Conservation (phyloP, 2,888 invertebrate genomes). For the Tortrix viridana region DNA sequence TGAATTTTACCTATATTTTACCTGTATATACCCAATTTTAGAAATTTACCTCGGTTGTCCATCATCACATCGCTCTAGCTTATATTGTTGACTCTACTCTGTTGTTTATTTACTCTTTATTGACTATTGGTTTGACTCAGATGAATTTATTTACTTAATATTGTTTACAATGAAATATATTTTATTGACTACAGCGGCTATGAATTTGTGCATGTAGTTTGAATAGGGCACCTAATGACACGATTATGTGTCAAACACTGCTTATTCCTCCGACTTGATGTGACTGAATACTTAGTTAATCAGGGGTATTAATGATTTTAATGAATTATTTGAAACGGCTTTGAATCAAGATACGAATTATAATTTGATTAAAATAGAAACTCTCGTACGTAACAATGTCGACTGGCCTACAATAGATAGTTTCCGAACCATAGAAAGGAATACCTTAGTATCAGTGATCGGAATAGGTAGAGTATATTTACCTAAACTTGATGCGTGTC, state of each 20-base stretch:
- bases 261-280: background rate
- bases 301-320: no score
- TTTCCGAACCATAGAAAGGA: no score
- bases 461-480: no score
- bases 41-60: background rate
- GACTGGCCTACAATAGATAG: no score
- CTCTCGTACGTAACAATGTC: no score
- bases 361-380: no score
- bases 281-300: background rate
- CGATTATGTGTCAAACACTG: background rate
- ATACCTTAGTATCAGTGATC: no score
- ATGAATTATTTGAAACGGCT: no score
- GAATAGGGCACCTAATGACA: conserved; percentile 3
- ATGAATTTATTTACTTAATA: conserved; percentile 67
- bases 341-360: no score
- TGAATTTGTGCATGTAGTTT: conserved; percentile 54
- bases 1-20: no score
- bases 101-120: conserved; percentile 51
- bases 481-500: no score
- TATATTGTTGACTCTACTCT: conserved; percentile 38
- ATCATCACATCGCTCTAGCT: conserved; percentile 26
- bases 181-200: conserved; percentile 56
- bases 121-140: conserved; percentile 59
- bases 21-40: no score
- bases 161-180: conserved; percentile 48